A percentile compares a stretch with the other conserved stretches of the same genome.
Evolutionary conservation across 2,113 vertebrate species (phyloP).

Genomic region (Anser cygnoides): DNA sequence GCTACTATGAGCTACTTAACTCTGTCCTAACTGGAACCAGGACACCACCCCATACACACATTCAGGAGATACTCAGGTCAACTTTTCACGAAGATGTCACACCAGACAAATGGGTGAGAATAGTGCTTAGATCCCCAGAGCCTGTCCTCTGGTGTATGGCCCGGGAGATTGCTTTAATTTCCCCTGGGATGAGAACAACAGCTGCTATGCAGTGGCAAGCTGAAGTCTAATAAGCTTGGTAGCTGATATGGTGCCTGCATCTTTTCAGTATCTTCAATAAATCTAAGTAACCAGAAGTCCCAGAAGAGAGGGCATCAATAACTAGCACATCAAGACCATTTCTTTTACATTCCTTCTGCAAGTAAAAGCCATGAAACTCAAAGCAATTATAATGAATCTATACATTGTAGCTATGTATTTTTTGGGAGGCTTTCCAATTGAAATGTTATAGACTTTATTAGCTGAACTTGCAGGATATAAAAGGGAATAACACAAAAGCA

Average conservation of each 20-base stretch:
- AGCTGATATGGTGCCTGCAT: background rate
- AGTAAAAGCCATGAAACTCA: background rate
- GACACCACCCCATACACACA: accelerated
- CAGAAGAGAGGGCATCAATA: background rate
- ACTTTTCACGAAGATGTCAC: background rate
- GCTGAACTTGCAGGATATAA: background rate
- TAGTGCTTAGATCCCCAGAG: background rate
- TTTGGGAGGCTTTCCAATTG: background rate
- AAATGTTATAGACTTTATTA: background rate
- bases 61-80: background rate
- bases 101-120: background rate
- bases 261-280: conserved; percentile 5
- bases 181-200: accelerated
- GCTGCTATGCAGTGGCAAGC: background rate
- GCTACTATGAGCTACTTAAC: too few relatives aligned
- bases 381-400: background rate
- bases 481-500: background rate
- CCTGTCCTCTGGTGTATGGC: background rate
- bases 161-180: background rate
- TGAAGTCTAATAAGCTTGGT: background rate
- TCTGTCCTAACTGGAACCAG: too few relatives aligned
- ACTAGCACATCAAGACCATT: background rate
- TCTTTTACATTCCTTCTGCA: background rate
- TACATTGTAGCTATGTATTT: background rate
- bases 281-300: background rate